Evolutionary conservation across 1,140 invertebrate species (phyloP).

Genomic region (Orussus abietinus): DNA sequence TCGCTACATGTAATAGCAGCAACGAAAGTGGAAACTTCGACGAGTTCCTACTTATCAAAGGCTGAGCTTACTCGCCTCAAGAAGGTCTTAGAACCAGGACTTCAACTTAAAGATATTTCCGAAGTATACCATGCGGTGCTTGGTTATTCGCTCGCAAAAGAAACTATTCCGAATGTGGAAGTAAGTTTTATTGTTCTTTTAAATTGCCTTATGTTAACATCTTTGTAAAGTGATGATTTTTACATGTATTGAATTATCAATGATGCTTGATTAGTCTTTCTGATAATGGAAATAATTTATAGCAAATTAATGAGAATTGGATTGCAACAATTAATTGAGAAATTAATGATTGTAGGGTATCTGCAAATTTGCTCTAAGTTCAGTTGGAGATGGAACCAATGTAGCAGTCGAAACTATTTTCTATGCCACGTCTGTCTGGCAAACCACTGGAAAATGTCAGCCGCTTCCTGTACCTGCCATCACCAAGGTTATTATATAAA

Average conservation of each 20-base stretch:
- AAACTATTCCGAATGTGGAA: constrained; percentile 49
- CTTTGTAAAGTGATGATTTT: constrained; percentile 4
- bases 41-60: constrained; percentile 56
- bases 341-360: constrained; percentile 47
- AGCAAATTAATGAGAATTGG: neutral
- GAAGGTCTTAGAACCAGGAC: constrained; percentile 55
- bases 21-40: no score
- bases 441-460: constrained; percentile 49
- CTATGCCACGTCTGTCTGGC: constrained; percentile 54
- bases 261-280: constrained; percentile 54
- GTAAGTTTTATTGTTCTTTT: constrained; percentile 36
- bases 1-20: no score
- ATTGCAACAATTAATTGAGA: neutral
- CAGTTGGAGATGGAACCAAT: constrained; percentile 34
- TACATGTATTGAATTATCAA: constrained; percentile 12
- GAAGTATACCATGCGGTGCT: constrained; percentile 57
- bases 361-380: constrained; percentile 53
- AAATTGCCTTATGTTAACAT: constrained; percentile 4
- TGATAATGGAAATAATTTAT: constrained; percentile 28
- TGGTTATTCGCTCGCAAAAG: constrained; percentile 55
- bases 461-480: constrained; percentile 31
- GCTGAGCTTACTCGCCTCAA: constrained; percentile 55
- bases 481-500: constrained; percentile 33
- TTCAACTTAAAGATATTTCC: constrained; percentile 53
- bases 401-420: constrained; percentile 54